Evolutionary conservation across 2,113 vertebrate genomes (phyloP), one percentile per base, ranked within the genome.

Genomic region (Callorhinus ursinus): DNA sequence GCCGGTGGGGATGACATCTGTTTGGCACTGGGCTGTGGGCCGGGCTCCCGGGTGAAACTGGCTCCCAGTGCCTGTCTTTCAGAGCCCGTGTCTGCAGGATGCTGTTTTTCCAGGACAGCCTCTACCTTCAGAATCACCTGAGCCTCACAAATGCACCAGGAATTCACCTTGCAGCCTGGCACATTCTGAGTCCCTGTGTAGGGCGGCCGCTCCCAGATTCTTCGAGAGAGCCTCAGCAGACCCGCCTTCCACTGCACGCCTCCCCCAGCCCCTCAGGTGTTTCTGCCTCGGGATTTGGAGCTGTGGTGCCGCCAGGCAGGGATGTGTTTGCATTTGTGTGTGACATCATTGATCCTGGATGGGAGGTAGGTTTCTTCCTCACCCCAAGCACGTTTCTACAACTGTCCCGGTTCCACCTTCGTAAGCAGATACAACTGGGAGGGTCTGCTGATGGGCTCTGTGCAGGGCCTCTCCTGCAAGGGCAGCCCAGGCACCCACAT

Each of bases 181-280:
- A 74, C 95, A 79, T 96, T 98, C 91, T 93, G 95, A 81, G 28
- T 82, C 59, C 31, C n/a, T 53, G 61, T 2, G 42, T 46, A 22
- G 65, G 79, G 39, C 0, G 19, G 79, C 95, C 79, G 9, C 59
- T 12, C 96, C 95, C 72, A 86, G 88, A 97, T 96, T 96, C 96
- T 72, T 36, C 51, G 55, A 0, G 18, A 88, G 69, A 92, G 28
- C 65, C 49, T 79, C 22, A 6, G 61, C 59, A 10, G 72, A 24
- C 53, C 15, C 0, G 2, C 53, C 89, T 93, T 53, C 77, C 96
- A 36, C 69, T 57, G 33, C 21, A 61, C 42, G 22, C 49, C 53
- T 36, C 92, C 69, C n/a, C 19, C 22, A 42, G 18, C 59, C 42
- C 22, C 46, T 74, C 51, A 71, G 61, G 92, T 42, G 31, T 42